Conservation (phyloP, 2,888 invertebrate species). For the Diplazon laetatorius region DNA sequence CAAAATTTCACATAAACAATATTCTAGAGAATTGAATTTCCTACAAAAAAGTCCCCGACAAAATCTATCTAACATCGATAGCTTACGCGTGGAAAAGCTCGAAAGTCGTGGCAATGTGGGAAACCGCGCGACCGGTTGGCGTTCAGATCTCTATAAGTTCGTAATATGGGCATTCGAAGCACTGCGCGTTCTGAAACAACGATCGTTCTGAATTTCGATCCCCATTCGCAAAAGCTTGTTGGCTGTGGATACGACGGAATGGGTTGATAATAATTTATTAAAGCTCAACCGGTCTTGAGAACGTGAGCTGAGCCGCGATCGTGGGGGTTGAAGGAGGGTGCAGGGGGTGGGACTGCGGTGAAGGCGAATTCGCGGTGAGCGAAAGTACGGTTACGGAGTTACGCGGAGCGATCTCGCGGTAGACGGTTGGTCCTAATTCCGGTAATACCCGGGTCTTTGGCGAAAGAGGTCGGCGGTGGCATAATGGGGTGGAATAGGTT, state of each 20-base stretch:
- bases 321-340: too few species aligned
- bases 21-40: too few species aligned
- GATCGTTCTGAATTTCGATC: too few species aligned
- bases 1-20: too few species aligned
- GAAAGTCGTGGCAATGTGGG: too few species aligned
- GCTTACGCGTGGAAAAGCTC: too few species aligned
- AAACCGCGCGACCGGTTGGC: too few species aligned
- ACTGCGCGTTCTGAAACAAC: too few species aligned
- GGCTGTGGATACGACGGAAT: constrained; percentile 25
- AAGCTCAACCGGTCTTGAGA: constrained; percentile 22
- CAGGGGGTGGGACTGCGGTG: constrained; percentile 56
- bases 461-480: constrained; percentile 65
- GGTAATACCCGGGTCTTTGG: constrained; percentile 67
- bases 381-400: constrained; percentile 65
- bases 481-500: constrained; percentile 65
- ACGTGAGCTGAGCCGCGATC: constrained; percentile 37
- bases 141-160: too few species aligned
- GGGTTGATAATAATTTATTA: constrained; percentile 54
- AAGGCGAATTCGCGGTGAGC: constrained; percentile 61
- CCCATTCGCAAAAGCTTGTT: constrained; percentile 34
- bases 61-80: too few species aligned
- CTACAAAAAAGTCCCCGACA: too few species aligned
- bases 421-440: constrained; percentile 63
- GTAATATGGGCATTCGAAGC: too few species aligned
- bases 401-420: constrained; percentile 41